phyloP scores from a whole-genome alignment of 2,113 vertebrate species.

The Egretta garzetta region DNA sequence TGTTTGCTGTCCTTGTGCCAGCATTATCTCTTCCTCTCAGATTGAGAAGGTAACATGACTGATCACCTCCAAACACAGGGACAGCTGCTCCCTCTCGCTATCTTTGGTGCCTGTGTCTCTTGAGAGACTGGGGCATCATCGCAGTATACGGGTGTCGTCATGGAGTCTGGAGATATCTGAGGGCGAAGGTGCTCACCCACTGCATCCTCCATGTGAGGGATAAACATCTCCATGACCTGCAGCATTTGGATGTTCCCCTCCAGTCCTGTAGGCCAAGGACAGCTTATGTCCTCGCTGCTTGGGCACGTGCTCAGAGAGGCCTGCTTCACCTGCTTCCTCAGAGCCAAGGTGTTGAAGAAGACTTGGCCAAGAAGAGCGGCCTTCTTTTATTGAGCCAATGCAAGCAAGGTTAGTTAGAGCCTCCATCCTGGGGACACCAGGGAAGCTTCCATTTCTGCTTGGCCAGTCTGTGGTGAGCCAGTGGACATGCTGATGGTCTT shows the following conservation, averaged over 20 bases:
- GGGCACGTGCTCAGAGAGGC: not conserved
- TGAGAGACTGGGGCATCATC: conserved; percentile 25
- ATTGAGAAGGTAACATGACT: conserved; percentile 60
- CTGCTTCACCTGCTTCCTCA: not conserved
- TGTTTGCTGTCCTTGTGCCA: conserved; percentile 57
- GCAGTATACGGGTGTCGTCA: conserved; percentile 55
- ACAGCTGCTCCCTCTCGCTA: conserved; percentile 12
- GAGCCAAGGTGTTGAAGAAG: not conserved
- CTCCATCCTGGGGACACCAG: not conserved
- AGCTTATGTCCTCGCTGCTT: not conserved
- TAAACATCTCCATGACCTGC: conserved; percentile 46
- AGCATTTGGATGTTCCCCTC: conserved; percentile 34
- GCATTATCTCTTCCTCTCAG: conserved; percentile 62
- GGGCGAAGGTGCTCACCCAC: conserved; percentile 65
- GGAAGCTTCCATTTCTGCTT: not conserved
- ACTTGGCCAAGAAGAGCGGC: not conserved
- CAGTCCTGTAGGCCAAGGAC: conserved; percentile 64
- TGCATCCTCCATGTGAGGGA: conserved; percentile 60
- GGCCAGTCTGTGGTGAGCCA: not conserved
- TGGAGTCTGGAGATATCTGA: conserved; percentile 57
- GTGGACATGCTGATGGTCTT: not conserved
- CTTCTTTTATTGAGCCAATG: not conserved
- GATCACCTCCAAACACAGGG: conserved; percentile 39
- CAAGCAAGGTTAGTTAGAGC: not conserved
- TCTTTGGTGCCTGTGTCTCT: conserved; percentile 33